A percentile compares a stretch with the other conserved stretches of the same genome.
Evolutionary conservation across 2,113 vertebrate genomes (phyloP).

Genomic region (Aleadryas rufinucha): DNA sequence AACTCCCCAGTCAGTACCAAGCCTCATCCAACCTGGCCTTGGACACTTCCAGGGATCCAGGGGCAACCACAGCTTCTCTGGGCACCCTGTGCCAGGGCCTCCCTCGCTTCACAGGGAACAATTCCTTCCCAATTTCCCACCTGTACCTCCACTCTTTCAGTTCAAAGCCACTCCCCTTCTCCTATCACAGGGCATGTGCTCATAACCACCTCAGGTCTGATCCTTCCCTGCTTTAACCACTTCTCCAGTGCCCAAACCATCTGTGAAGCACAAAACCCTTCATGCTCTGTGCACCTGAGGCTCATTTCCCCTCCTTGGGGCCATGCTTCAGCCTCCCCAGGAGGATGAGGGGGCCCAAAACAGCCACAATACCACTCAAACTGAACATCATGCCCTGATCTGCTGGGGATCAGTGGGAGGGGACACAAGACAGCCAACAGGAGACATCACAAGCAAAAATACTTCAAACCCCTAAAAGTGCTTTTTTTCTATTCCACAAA

Average conservation of each 20-base stretch:
- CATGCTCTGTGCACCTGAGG: fast-evolving
- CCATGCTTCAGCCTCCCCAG: not conserved
- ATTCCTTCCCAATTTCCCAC: not conserved
- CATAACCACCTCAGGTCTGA: not conserved
- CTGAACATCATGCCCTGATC: fast-evolving
- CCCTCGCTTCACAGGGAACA: fast-evolving
- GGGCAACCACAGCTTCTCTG: not conserved
- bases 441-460: not conserved
- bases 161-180: not conserved
- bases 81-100: not conserved
- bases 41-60: not conserved
- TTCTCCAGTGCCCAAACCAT: not conserved
- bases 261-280: not conserved
- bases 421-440: not conserved
- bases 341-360: not conserved
- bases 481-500: not conserved
- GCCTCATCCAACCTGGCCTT: not conserved
- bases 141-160: no score
- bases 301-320: not conserved
- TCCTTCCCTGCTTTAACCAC: not conserved
- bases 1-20: not conserved
- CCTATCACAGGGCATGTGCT: not conserved
- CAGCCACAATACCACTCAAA: not conserved
- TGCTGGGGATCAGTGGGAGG: not conserved
- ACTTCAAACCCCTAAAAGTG: not conserved